Base-by-base conservation (phyloP, 2,888 invertebrate species). In the Linnaemya tessellans region DNA sequence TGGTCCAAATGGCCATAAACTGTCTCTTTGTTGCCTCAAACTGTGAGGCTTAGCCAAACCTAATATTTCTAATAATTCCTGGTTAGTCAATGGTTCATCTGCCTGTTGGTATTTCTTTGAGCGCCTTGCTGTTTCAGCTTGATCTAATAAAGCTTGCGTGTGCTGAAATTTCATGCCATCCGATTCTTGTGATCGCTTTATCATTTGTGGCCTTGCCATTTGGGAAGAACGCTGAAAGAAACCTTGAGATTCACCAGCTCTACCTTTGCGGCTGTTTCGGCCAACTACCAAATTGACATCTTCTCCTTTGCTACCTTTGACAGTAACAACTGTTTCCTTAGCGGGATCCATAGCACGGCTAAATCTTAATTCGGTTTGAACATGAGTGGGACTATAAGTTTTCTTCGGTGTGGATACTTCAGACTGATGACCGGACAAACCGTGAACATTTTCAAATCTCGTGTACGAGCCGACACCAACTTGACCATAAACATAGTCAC, bases 271-370 rank as follows among this genome's bases (percentile, higher is more conserved):
- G 51, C 91, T 91, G 30, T 92, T 88, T 56, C 88, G 91, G 30
- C 90, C 92, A 15, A 91, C 92, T n/a, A 91, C 77, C 13, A 97
- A 93, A 88, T 96, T 96, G 0, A 97, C 96, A 30, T 96, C 93
- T 82, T 95, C 95, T 2, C 97, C 97, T 25, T 95, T 94, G 89
- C 95, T 95, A 0, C 96, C 96, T 89, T 95, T 94, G 0, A 97
- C 96, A 89, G 95, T 96, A 56, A 97, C 92, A 46, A 96, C 96
- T 90, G 96, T 96, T 64, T 96, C 96, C 86, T 96, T 91, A 30
- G 95, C 95, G 0, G 97, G 96, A 91, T 96, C 95, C 18, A 97
- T 93, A 90, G 96, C 96, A 84, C 97, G 94, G 1, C 96, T 95
- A 22, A 96, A 96, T 90, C 96, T 96, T 58, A 96, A 93, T 90